Evolutionary conservation across 2,797 vertebrate species (phyloP).

Genomic region (Sciurus carolinensis): DNA sequence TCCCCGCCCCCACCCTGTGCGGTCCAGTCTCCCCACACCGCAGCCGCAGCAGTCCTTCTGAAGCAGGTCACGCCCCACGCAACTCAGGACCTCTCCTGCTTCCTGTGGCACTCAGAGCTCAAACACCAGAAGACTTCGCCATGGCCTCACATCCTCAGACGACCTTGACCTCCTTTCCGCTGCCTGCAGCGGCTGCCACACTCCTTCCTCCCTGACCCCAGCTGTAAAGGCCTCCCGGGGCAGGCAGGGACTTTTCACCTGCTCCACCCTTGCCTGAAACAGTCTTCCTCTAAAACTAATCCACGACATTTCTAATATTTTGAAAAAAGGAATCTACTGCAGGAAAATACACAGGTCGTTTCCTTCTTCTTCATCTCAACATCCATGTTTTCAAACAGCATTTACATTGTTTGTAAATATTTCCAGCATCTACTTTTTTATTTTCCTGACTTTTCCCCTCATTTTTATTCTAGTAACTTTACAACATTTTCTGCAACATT

Average conservation of each 20-base stretch:
- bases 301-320: neutral
- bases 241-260: neutral
- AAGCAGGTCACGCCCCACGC: neutral
- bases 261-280: neutral
- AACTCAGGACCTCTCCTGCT: too few relatives aligned
- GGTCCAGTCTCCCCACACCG: neutral
- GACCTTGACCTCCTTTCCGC: neutral
- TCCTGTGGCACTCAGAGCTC: neutral
- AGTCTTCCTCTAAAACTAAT: neutral
- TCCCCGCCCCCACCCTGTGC: neutral
- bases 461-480: slow-evolving; percentile 28
- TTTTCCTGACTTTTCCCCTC: neutral
- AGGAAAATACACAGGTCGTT: neutral
- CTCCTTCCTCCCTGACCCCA: too few relatives aligned
- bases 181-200: neutral
- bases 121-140: neutral
- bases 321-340: neutral
- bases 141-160: neutral
- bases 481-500: neutral
- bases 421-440: neutral
- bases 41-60: neutral
- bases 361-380: slow-evolving; percentile 8
- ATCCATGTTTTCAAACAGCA: neutral
- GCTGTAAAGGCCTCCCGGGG: neutral
- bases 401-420: slow-evolving; percentile 26